Conservation (phyloP, 2,797 vertebrate genomes). For the Podarcis siculus region DNA sequence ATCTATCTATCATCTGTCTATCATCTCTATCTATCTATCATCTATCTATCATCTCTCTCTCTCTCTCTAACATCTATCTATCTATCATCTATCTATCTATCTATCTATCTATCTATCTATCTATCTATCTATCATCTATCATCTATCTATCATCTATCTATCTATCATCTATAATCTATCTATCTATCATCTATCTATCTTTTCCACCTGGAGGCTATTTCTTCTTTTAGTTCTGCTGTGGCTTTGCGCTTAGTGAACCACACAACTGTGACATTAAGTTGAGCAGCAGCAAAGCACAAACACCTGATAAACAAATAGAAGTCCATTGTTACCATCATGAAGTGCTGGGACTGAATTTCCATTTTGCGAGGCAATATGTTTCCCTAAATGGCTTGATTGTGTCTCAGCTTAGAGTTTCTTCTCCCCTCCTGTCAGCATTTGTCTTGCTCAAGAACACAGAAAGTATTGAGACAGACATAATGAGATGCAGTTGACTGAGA, state of each 20-base stretch:
- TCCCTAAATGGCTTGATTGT: constrained; percentile 39
- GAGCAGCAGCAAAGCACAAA: not conserved
- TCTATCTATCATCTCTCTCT: no score
- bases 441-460: constrained; percentile 3
- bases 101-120: no score
- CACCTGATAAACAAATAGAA: not conserved
- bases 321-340: not conserved
- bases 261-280: not conserved
- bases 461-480: constrained; percentile 34
- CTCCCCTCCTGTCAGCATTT: constrained; percentile 19
- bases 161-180: no score
- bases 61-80: no score
- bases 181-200: no score
- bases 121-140: no score
- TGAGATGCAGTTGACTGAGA: constrained; percentile 22
- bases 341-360: constrained; percentile 23
- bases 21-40: no score
- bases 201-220: not conserved
- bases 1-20: no score
- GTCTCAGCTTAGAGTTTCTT: constrained; percentile 14
- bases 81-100: no score
- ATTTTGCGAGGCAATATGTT: not conserved
- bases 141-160: no score
- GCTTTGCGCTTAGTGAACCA: not conserved
- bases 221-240: not conserved